These are phyloP conservation scores for Eupeodes corollae DNA, from an alignment of 1,140 invertebrate genomes.

Conservation along the genomic window DNA sequence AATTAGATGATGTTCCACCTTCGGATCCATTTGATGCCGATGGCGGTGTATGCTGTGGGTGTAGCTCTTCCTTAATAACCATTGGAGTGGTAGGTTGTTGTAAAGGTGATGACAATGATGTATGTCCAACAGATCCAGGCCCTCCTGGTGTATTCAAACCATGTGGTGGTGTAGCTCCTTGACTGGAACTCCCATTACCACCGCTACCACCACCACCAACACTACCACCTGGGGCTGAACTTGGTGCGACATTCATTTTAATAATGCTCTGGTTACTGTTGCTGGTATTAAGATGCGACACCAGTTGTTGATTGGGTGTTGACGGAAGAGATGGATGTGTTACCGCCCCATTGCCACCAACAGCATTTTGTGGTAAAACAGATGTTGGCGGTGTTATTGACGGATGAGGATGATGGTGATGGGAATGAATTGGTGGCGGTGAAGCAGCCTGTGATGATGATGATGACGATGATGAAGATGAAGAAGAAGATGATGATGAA, in stretches of 20 bases:
- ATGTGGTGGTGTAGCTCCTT: neutral
- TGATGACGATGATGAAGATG: neutral
- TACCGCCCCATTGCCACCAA: neutral
- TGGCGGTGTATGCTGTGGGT: neutral
- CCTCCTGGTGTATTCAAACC: constrained; percentile 3
- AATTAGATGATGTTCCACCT: no score
- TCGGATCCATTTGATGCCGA: neutral
- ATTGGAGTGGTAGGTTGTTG: constrained; percentile 16
- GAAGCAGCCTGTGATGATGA: neutral
- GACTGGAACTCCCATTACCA: neutral
- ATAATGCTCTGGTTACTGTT: neutral
- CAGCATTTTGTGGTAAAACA: neutral
- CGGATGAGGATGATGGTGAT: neutral
- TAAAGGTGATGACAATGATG: constrained; percentile 35
- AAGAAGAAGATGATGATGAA: neutral
- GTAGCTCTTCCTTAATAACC: neutral
- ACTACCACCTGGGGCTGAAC: neutral
- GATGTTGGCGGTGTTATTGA: neutral
- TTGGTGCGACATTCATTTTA: no score
- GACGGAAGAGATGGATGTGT: neutral
- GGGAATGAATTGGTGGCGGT: neutral
- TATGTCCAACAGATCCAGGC: constrained; percentile 32
- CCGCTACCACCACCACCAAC: neutral
- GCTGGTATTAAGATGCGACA: neutral
- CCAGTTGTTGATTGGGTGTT: neutral